A percentile compares a stretch with the other conserved stretches of the same genome.
Conservation (phyloP, 2,797 vertebrate species). For the Microchirus variegatus region DNA sequence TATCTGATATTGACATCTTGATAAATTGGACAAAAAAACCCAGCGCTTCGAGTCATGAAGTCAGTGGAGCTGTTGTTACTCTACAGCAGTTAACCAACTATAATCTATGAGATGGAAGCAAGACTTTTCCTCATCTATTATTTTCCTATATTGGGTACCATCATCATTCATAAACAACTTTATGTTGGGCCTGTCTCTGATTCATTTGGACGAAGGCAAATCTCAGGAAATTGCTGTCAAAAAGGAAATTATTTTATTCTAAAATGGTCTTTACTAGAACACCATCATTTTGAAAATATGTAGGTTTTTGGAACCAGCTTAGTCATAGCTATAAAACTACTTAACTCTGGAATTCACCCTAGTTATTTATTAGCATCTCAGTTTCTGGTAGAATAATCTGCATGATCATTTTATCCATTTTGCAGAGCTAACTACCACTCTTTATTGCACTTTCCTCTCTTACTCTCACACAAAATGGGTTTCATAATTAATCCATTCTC, state of each 20-base stretch:
- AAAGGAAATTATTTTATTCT: too few relatives aligned
- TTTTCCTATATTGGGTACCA: too few relatives aligned
- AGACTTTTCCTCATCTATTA: too few relatives aligned
- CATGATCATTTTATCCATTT: conserved; percentile 36
- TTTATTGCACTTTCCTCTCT: background rate
- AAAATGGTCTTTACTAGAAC: too few relatives aligned
- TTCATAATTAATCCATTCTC: conserved; percentile 34
- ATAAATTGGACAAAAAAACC: conserved; percentile 20
- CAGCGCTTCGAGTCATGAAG: conserved; percentile 3
- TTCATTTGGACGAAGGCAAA: too few relatives aligned
- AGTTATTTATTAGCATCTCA: conserved; percentile 39
- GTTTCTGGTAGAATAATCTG: conserved; percentile 45
- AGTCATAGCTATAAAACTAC: conserved; percentile 23
- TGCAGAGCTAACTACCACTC: conserved; percentile 10
- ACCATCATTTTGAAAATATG: background rate
- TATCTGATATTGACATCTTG: conserved; percentile 32
- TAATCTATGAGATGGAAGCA: too few relatives aligned
- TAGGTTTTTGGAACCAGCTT: background rate
- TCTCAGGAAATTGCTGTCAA: too few relatives aligned
- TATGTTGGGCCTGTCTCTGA: too few relatives aligned
- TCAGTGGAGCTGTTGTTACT: background rate
- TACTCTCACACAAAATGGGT: conserved; percentile 8
- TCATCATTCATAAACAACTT: too few relatives aligned
- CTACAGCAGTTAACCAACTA: conserved; percentile 16
- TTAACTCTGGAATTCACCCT: conserved; percentile 15